phyloP scores from a whole-genome alignment of 2,888 invertebrate species.

The Nudaria mundana region DNA sequence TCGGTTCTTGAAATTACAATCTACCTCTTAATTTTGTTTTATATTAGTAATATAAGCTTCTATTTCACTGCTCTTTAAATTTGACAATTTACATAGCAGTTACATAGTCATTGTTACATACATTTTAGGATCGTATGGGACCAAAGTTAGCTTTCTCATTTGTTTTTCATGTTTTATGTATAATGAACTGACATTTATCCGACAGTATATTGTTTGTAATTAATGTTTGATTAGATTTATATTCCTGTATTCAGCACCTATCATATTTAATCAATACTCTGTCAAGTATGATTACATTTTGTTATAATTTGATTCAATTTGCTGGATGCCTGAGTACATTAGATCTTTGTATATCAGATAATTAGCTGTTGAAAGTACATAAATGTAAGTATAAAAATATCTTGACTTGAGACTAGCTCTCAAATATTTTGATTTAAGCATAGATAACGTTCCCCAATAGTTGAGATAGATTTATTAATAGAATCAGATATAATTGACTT shows the following conservation, averaged over 20 bases:
- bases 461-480: not conserved
- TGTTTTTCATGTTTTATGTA: constrained; percentile 35
- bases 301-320: constrained; percentile 1
- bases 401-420: no score
- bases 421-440: no score
- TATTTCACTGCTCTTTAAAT: constrained; percentile 41
- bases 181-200: constrained; percentile 40
- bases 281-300: not conserved
- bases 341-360: constrained; percentile 9
- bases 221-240: constrained; percentile 23
- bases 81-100: constrained; percentile 40
- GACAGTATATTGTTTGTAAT: constrained; percentile 33
- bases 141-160: constrained; percentile 54
- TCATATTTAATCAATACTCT: not conserved
- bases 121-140: constrained; percentile 45
- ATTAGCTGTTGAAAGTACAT: no score
- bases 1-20: constrained; percentile 74
- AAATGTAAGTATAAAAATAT: no score
- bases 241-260: constrained; percentile 3
- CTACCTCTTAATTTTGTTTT: constrained; percentile 63
- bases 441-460: no score
- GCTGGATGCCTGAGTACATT: not conserved
- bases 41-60: constrained; percentile 57
- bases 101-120: constrained; percentile 38
- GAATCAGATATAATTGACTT: not conserved